These are phyloP conservation scores for Noctuana brunneofusca DNA, from an alignment of 2,888 invertebrate genomes.

Conservation along the genomic window DNA sequence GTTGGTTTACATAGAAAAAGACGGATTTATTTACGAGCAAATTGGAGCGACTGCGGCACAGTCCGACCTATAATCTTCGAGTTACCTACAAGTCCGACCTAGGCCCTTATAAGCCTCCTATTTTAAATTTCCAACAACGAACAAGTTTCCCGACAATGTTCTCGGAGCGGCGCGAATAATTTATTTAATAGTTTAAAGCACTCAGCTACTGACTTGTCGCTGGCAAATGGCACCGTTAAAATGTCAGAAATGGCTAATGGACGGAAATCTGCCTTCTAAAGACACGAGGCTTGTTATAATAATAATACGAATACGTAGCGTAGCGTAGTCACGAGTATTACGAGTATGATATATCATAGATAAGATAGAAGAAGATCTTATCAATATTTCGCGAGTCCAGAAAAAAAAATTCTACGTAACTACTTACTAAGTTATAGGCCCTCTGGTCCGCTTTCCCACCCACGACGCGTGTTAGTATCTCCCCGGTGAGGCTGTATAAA, in stretches of 20 bases:
- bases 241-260: slow-evolving; percentile 25
- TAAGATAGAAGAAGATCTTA: no score
- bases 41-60: no score
- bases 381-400: no score
- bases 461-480: slow-evolving; percentile 12
- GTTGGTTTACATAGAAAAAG: no score
- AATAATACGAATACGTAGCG: no score
- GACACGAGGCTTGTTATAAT: not conserved
- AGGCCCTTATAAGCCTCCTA: not conserved
- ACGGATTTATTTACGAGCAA: no score
- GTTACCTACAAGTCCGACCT: not conserved
- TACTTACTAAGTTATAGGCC: no score
- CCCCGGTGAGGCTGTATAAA: slow-evolving; percentile 8
- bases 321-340: no score
- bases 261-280: slow-evolving; percentile 13
- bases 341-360: no score
- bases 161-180: slow-evolving; percentile 21
- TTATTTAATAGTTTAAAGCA: slow-evolving; percentile 35
- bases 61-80: not conserved
- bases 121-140: slow-evolving; percentile 1
- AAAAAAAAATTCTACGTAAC: no score
- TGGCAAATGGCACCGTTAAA: slow-evolving; percentile 25
- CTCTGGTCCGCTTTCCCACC: slow-evolving; percentile 1
- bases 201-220: slow-evolving; percentile 27
- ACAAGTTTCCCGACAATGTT: slow-evolving; percentile 11